Conservation (phyloP, 2,113 vertebrate genomes). For the Laterallus jamaicensis region DNA sequence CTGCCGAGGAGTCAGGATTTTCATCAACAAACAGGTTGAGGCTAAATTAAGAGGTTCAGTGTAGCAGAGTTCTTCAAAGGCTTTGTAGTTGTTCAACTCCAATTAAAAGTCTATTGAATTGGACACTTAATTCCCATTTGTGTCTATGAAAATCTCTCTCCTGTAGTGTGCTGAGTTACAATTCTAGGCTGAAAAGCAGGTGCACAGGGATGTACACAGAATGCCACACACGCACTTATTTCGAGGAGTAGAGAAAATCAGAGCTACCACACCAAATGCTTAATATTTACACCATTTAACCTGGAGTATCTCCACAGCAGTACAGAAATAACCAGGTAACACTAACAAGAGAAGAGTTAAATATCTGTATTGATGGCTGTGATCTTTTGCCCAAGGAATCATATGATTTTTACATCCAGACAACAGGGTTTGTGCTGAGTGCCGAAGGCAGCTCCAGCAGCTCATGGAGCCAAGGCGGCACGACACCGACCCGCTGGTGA, state of each 20-base stretch:
- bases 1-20: neutral
- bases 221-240: neutral
- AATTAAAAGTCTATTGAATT: slow-evolving; percentile 48
- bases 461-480: neutral
- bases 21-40: slow-evolving; percentile 21
- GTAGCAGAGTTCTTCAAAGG: slow-evolving; percentile 40
- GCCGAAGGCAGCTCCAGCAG: neutral
- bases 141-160: slow-evolving; percentile 36
- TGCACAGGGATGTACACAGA: neutral
- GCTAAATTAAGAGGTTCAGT: slow-evolving; percentile 34
- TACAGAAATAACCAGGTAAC: neutral
- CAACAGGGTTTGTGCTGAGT: rapidly evolving
- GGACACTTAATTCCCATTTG: slow-evolving; percentile 55
- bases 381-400: neutral
- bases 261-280: neutral
- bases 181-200: neutral
- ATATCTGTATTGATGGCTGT: neutral
- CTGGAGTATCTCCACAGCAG: neutral
- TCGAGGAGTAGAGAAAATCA: neutral
- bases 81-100: slow-evolving; percentile 22
- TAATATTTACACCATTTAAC: neutral
- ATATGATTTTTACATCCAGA: neutral
- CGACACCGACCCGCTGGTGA: slow-evolving; percentile 13
- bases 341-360: neutral
- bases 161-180: neutral